Percentiles rank a stretch among this genome's conserved stretches.
These are phyloP conservation scores for Lithophane socia DNA, from an alignment of 2,888 invertebrate species.

Conservation along the genomic window DNA sequence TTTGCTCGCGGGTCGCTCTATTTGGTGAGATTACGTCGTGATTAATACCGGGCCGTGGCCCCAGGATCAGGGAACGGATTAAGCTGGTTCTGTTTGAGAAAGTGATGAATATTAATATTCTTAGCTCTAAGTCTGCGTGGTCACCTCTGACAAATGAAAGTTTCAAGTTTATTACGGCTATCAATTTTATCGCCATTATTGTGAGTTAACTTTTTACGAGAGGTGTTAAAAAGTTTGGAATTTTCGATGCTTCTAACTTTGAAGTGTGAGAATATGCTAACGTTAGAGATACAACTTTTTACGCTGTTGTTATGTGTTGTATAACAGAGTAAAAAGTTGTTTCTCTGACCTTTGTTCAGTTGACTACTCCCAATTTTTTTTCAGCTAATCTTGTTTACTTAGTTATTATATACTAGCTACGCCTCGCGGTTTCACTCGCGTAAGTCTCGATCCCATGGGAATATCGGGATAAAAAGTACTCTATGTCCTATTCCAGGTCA, in stretches of 20 bases:
- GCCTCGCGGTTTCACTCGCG: no score
- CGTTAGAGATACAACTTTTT: constrained; percentile 13
- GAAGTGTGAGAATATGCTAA: constrained; percentile 23
- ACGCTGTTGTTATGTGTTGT: constrained; percentile 13
- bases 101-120: constrained; percentile 75
- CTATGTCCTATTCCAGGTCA: no score
- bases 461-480: no score
- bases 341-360: not conserved
- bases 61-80: constrained; percentile 72
- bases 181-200: constrained; percentile 64
- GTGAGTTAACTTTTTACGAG: constrained; percentile 53
- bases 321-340: not conserved
- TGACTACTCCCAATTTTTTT: not conserved
- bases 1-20: constrained; percentile 75
- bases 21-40: constrained; percentile 81
- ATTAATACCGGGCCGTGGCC: constrained; percentile 79
- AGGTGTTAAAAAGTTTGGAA: constrained; percentile 15
- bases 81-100: constrained; percentile 72
- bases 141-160: constrained; percentile 62
- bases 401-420: no score
- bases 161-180: constrained; percentile 51
- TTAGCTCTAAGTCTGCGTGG: constrained; percentile 61
- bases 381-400: not conserved
- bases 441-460: no score
- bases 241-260: constrained; percentile 28